Conservation (phyloP, 2,797 vertebrate genomes). For the Rhincodon typus region DNA sequence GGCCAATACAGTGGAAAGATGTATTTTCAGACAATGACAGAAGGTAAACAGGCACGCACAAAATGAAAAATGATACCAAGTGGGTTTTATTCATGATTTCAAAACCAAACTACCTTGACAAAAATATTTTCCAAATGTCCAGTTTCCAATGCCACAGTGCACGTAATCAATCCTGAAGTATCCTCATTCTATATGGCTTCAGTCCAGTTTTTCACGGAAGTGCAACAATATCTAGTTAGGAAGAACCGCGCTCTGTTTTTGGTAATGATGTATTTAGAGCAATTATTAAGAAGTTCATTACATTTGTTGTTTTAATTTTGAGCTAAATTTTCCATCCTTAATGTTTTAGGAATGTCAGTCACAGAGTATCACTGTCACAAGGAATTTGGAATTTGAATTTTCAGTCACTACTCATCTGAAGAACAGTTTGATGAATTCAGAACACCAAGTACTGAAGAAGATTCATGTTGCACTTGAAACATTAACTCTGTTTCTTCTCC, state of each 20-base stretch:
- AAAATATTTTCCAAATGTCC: background rate
- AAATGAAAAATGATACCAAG: background rate
- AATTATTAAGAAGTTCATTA: background rate
- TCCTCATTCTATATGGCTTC: too few species aligned
- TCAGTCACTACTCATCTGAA: background rate
- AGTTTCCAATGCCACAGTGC: background rate
- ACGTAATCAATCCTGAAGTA: background rate
- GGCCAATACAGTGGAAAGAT: slow-evolving; percentile 94
- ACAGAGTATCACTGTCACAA: background rate
- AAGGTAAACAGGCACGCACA: slow-evolving; percentile 59
- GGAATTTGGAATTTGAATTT: background rate
- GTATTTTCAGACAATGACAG: slow-evolving; percentile 97
- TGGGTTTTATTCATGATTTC: background rate
- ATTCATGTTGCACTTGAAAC: too few species aligned
- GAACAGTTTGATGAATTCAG: background rate
- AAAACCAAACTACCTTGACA: background rate
- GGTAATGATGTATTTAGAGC: background rate
- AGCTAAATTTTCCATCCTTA: background rate
- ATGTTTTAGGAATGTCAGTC: background rate
- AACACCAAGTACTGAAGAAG: too few species aligned
- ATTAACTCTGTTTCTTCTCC: background rate
- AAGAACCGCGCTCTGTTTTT: too few species aligned
- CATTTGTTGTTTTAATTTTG: background rate
- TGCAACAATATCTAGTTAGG: background rate
- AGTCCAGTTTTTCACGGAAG: background rate